phyloP scores from a whole-genome alignment of 2,797 vertebrate species.

The Xyrichtys novacula region DNA sequence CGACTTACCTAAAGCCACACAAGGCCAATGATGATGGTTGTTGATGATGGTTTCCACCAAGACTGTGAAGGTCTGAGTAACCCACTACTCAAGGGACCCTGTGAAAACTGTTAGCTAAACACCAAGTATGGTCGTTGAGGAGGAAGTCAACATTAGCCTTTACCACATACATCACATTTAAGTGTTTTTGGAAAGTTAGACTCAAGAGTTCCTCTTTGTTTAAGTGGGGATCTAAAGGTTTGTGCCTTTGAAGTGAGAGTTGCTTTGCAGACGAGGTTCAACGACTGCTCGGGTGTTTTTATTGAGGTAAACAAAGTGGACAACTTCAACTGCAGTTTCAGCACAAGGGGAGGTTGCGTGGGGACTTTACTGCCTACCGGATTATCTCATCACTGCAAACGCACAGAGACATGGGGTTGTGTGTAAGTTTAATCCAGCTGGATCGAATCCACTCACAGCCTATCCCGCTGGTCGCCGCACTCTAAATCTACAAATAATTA shows the following conservation, averaged over 20 bases:
- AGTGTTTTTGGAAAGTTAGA: slow-evolving; percentile 76
- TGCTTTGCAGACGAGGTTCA: slow-evolving; percentile 51
- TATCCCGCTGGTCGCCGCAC: slow-evolving; percentile 25
- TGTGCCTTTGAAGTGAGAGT: slow-evolving; percentile 55
- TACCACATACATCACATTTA: slow-evolving; percentile 64
- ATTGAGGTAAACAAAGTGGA: slow-evolving; percentile 64
- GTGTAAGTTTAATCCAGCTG: slow-evolving; percentile 51
- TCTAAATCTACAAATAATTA: slow-evolving; percentile 47
- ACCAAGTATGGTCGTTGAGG: slow-evolving; percentile 55
- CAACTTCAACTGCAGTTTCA: slow-evolving; percentile 62
- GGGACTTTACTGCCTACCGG: slow-evolving; percentile 33
- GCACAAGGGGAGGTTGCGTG: slow-evolving; percentile 47
- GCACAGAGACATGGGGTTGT: slow-evolving; percentile 10
- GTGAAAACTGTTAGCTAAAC: slow-evolving; percentile 76
- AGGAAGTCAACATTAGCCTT: slow-evolving; percentile 68
- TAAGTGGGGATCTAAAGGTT: slow-evolving; percentile 55
- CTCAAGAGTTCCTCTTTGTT: slow-evolving; percentile 50
- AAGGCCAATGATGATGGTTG: slow-evolving; percentile 41
- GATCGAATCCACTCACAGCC: slow-evolving; percentile 44
- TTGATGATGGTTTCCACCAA: slow-evolving; percentile 51
- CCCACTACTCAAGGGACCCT: slow-evolving; percentile 50
- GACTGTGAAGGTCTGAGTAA: slow-evolving; percentile 39
- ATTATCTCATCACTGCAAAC: slow-evolving; percentile 51
- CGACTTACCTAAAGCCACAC: slow-evolving; percentile 18
- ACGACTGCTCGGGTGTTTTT: slow-evolving; percentile 51